These are phyloP conservation scores for Anguilla rostrata DNA, from an alignment of 2,113 vertebrate species.

Conservation along the genomic window DNA sequence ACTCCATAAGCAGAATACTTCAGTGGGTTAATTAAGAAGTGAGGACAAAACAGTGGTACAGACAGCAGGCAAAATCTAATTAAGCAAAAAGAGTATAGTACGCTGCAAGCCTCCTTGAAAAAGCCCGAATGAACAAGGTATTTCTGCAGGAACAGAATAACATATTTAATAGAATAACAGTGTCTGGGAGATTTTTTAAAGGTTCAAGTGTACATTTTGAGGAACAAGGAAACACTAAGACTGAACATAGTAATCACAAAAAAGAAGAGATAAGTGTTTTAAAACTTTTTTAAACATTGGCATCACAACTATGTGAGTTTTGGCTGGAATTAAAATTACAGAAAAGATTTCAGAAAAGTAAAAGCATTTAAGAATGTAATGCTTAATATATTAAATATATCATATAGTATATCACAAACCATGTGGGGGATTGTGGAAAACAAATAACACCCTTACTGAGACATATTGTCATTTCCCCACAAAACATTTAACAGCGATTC, in stretches of 20 bases:
- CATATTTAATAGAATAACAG: background rate
- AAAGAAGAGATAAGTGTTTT: no score
- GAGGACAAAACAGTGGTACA: background rate
- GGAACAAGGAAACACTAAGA: background rate
- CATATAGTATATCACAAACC: no score
- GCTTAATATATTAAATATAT: no score
- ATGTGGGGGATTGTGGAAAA: no score
- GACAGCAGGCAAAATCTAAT: background rate
- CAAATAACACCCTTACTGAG: no score
- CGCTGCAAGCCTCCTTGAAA: background rate
- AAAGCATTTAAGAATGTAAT: no score
- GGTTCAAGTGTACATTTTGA: background rate
- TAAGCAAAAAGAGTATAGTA: background rate
- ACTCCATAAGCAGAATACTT: background rate
- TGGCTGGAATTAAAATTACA: no score
- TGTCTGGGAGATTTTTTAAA: background rate
- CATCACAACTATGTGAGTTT: no score
- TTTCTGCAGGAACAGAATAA: conserved; percentile 1
- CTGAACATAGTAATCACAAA: background rate
- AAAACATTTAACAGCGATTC: no score
- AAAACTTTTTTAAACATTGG: no score
- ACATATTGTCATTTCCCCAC: no score
- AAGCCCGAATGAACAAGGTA: background rate
- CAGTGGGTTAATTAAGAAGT: background rate
- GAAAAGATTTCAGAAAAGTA: no score